A percentile compares a stretch with the other conserved stretches of the same genome.
phyloP scores from a whole-genome alignment of 2,113 vertebrate species.

The Dermatemys mawii region DNA sequence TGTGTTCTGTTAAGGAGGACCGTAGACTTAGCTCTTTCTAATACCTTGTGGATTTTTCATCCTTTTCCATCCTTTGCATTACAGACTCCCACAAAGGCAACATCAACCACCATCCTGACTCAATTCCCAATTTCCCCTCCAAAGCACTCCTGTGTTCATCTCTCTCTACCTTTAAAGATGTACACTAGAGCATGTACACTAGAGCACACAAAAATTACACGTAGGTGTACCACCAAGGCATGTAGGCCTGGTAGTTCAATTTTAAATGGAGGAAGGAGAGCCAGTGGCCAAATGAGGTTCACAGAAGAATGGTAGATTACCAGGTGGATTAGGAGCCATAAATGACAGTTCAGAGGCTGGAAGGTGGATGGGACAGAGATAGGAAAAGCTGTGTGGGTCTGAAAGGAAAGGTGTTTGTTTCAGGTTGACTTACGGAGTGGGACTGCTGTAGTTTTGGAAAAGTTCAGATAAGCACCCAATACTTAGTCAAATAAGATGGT shows the following conservation, averaged over 20 bases:
- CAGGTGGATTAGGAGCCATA: background rate
- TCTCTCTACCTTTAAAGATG: background rate
- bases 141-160: background rate
- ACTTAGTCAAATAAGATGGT: constrained; percentile 27
- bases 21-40: background rate
- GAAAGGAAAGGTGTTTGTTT: constrained; percentile 30
- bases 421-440: background rate
- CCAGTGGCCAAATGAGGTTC: background rate
- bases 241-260: background rate
- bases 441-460: constrained; percentile 11
- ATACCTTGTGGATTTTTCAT: background rate
- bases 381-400: background rate
- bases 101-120: background rate
- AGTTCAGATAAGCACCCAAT: constrained; percentile 63
- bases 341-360: background rate
- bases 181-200: background rate
- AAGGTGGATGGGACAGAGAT: background rate
- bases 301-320: background rate
- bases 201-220: background rate
- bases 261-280: background rate
- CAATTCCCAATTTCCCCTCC: background rate
- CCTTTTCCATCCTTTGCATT: background rate
- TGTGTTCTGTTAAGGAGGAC: background rate
- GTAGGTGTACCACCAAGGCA: background rate
- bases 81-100: background rate